Evolutionary conservation across 2,113 vertebrate species (phyloP).

Genomic region (Dermatemys mawii): DNA sequence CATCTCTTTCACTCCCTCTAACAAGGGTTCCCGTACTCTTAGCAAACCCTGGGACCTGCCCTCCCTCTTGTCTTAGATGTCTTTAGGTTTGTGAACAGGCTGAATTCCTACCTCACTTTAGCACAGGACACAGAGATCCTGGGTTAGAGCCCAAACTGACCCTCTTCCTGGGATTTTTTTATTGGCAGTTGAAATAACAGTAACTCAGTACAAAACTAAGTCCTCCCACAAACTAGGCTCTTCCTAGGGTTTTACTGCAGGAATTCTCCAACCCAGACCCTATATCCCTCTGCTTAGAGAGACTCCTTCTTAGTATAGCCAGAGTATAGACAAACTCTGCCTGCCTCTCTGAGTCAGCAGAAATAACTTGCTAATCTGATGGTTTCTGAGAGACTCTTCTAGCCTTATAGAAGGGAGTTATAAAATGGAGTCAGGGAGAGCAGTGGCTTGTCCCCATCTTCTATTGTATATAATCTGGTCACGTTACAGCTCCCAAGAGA

Average conservation of each 20-base stretch:
- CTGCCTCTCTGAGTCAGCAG: background rate
- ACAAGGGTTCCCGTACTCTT: background rate
- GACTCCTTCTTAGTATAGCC: background rate
- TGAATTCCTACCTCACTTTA: accelerated
- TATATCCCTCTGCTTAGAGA: background rate
- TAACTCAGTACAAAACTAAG: background rate
- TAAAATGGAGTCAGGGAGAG: background rate
- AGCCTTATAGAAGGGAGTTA: background rate
- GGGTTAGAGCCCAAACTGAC: background rate
- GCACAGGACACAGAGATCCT: background rate
- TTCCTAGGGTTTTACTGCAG: background rate
- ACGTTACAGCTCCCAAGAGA: background rate
- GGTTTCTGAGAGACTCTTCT: background rate
- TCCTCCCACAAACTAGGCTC: background rate
- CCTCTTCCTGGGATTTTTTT: background rate
- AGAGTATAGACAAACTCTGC: background rate
- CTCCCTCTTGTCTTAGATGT: background rate
- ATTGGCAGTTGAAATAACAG: background rate
- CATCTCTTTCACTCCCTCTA: background rate
- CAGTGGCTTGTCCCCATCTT: background rate
- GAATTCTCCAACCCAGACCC: background rate
- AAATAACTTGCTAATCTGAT: background rate
- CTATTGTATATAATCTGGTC: background rate
- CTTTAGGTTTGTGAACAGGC: background rate
- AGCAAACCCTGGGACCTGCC: background rate